These are phyloP conservation scores for Euleptes europaea DNA, from an alignment of 2,113 vertebrate genomes.

Conservation along the genomic window DNA sequence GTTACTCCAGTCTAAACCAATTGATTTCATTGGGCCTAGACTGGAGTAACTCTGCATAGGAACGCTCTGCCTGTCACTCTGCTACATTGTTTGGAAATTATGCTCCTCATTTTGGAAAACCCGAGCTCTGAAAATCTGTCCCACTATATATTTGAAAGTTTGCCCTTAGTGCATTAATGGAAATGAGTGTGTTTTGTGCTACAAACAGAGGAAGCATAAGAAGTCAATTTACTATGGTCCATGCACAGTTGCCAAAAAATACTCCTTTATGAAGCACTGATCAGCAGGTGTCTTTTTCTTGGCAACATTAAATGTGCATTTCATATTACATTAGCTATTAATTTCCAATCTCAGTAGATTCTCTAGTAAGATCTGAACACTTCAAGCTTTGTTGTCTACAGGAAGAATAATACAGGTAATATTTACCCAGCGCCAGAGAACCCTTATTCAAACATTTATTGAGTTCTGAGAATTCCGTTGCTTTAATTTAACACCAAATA, in stretches of 20 bases:
- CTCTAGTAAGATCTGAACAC: conserved; percentile 58
- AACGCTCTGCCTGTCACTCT: no score
- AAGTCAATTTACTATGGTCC: conserved; percentile 43
- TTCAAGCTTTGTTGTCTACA: conserved; percentile 33
- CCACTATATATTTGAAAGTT: not conserved
- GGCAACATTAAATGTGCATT: conserved; percentile 61
- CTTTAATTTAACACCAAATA: conserved; percentile 37
- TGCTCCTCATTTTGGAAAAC: not conserved
- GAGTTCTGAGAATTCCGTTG: conserved; percentile 32
- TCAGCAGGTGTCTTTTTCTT: conserved; percentile 55
- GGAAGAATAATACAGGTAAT: not conserved
- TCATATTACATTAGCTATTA: conserved; percentile 60
- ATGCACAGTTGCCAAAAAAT: conserved; percentile 29
- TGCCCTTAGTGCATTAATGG: not conserved
- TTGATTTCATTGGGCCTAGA: no score
- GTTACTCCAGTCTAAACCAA: no score
- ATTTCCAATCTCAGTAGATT: conserved; percentile 64
- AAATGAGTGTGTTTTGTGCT: conserved; percentile 13
- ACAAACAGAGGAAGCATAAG: conserved; percentile 48
- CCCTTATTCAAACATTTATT: conserved; percentile 48
- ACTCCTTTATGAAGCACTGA: conserved; percentile 41
- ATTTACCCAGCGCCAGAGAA: conserved; percentile 41
- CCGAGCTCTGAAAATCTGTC: not conserved
- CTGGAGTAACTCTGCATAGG: no score
- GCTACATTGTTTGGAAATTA: not conserved